These are phyloP conservation scores for Heteractis magnifica DNA, from an alignment of 92 coral and sea anemone genomes.

Conservation along the genomic window DNA sequence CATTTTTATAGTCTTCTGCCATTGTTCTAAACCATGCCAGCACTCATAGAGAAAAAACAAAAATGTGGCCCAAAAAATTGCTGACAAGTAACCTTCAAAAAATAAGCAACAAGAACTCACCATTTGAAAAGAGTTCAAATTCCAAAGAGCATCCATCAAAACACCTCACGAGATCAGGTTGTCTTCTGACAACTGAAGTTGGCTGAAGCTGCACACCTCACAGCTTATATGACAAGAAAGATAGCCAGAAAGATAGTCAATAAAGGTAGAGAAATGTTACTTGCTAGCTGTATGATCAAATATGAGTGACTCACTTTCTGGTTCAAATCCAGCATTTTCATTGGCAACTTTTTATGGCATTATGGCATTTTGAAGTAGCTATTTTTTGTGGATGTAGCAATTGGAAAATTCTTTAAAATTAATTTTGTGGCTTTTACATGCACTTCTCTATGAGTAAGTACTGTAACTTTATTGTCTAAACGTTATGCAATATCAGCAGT, in stretches of 20 bases:
- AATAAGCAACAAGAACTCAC: constrained; percentile 21
- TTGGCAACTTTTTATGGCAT: constrained; percentile 4
- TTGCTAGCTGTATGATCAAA: constrained; percentile 14
- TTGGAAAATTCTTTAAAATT: too few relatives aligned
- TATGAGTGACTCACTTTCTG: constrained; percentile 18
- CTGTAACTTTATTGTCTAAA: neutral
- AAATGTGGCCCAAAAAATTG: constrained; percentile 19
- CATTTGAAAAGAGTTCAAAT: constrained; percentile 39
- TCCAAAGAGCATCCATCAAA: constrained; percentile 33
- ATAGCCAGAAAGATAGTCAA: constrained; percentile 18
- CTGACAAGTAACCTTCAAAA: constrained; percentile 22
- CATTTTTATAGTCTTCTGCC: neutral
- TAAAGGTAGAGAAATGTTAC: neutral
- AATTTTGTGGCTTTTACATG: neutral
- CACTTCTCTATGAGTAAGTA: neutral
- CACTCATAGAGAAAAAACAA: neutral
- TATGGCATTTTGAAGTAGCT: constrained; percentile 12
- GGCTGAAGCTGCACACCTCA: constrained; percentile 8
- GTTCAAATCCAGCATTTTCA: constrained; percentile 15
- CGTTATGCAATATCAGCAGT: neutral
- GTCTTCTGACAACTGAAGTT: constrained; percentile 22
- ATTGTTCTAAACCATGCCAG: neutral
- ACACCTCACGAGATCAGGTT: neutral
- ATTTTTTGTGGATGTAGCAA: neutral
- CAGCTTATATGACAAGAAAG: neutral